Conservation (phyloP, 2,797 vertebrate genomes). For the Malacoraja senta region DNA sequence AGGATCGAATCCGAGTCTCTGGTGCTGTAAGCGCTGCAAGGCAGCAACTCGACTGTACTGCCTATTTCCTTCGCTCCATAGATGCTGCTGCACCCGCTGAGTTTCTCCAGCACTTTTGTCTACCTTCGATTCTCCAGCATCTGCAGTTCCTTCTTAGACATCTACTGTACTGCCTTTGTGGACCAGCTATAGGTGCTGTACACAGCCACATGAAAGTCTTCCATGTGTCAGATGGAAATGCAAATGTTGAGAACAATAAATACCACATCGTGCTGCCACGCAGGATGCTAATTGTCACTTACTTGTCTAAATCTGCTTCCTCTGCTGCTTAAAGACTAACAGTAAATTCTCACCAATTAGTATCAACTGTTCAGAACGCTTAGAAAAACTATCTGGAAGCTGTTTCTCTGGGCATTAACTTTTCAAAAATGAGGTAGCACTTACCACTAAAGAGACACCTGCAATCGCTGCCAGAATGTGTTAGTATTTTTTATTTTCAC, state of each 20-base stretch:
- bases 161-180: no score
- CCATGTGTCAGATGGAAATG: background rate
- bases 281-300: background rate
- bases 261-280: background rate
- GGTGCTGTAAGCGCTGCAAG: no score
- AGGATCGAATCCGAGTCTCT: no score
- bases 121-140: no score
- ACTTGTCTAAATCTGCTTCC: background rate
- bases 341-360: constrained; percentile 20
- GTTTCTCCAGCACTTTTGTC: no score
- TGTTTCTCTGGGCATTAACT: background rate
- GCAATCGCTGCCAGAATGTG: background rate
- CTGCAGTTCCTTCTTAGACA: no score
- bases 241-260: background rate
- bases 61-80: no score
- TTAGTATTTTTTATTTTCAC: background rate
- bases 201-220: background rate
- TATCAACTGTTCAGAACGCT: background rate
- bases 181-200: background rate
- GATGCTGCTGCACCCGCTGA: no score
- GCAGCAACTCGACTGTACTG: no score
- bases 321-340: background rate
- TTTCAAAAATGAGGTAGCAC: background rate
- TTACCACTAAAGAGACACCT: no score
- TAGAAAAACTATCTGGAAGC: background rate